Percentiles rank a stretch among this genome's conserved stretches.
These are phyloP conservation scores for Sialis fuliginosa DNA, from an alignment of 2,888 invertebrate genomes.

Conservation along the genomic window DNA sequence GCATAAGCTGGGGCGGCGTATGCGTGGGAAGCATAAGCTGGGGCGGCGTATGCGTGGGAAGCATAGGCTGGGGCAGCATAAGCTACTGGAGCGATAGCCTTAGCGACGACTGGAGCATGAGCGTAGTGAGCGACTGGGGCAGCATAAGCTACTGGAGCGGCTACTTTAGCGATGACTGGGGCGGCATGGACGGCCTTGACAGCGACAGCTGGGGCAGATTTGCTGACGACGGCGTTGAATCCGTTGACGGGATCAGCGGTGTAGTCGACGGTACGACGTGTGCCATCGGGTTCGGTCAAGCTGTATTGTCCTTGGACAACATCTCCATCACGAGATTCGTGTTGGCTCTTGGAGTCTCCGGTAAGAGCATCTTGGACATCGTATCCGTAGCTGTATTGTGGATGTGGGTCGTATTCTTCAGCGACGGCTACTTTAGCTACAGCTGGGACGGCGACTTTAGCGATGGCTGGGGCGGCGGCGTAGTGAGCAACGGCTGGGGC, in stretches of 20 bases:
- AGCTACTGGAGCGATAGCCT: slow-evolving; percentile 6
- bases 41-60: not conserved
- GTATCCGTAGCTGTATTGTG: slow-evolving; percentile 4
- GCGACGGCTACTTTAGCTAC: slow-evolving; percentile 4
- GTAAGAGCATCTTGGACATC: slow-evolving; percentile 1
- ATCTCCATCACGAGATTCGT: slow-evolving; percentile 3
- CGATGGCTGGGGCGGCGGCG: not conserved
- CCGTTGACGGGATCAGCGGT: slow-evolving; percentile 5
- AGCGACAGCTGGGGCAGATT: slow-evolving; percentile 1
- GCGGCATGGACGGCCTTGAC: not conserved
- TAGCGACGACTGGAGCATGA: slow-evolving; percentile 5
- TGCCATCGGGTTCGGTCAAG: slow-evolving; percentile 4
- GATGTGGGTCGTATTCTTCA: slow-evolving; percentile 4
- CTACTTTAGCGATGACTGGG: not conserved
- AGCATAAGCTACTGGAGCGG: slow-evolving; percentile 1
- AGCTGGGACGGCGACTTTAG: not conserved
- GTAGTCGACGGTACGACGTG: slow-evolving; percentile 3
- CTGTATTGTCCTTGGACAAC: slow-evolving; percentile 5
- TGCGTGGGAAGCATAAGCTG: not conserved
- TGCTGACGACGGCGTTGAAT: slow-evolving; percentile 3
- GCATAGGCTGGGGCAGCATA: not conserved
- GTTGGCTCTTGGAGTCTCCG: slow-evolving; percentile 3
- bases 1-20: slow-evolving; percentile 1
- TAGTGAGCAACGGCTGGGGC: not conserved
- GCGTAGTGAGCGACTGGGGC: slow-evolving; percentile 1